Base-by-base conservation (phyloP, 2,888 invertebrate genomes). In the Hyppa rectilinea region DNA sequence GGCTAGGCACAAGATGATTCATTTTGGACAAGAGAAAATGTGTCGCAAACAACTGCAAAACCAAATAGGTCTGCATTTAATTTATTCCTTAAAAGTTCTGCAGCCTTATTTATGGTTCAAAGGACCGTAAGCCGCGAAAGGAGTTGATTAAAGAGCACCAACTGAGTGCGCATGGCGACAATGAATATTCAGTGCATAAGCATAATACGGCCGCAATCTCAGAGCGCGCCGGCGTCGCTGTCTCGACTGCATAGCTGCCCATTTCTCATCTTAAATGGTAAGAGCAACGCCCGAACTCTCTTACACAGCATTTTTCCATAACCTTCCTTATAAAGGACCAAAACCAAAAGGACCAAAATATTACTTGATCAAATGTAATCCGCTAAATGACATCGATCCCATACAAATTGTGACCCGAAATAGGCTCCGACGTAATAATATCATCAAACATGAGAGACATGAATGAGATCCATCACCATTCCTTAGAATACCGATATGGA, bases 211-310 rank as follows among this genome's bases (percentile, higher is more conserved):
- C 89, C 89, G 90, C 93, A 92, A 94, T 94, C 93, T 93, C 89
- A 91, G 90, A 84, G 88, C 88, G 75, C 84, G 78, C 80, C 83
- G 88, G 82, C 83, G 81, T 78, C 83, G 88, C 91, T 91, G 93
- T 94, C 92, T 91, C 89, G 88, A 89, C 90, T 90, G 90, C 91
- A 91, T 82, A 88, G 90, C 91, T 92, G 92, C 89, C 92, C 94
- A 94, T 95, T 94, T 94, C 92, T 94, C 94, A 94, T 93, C 91
- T 92, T 90, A 93, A 95, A 94, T 90, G 91, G 90, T 90, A 90
- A 89, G 88, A 90, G 91, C 91, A 91, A 87, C 87, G 89, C 87
- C 50, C 68, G 26, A 64, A 88, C 84, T 87, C 82, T 86, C 86
- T 89, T 88, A 87, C 62, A 68, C 81, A 38, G 7, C 17, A 29